A percentile compares a stretch with the other conserved stretches of the same genome.
These are phyloP conservation scores for Dusona sp. DNA, from an alignment of 2,888 invertebrate genomes.

Conservation along the genomic window DNA sequence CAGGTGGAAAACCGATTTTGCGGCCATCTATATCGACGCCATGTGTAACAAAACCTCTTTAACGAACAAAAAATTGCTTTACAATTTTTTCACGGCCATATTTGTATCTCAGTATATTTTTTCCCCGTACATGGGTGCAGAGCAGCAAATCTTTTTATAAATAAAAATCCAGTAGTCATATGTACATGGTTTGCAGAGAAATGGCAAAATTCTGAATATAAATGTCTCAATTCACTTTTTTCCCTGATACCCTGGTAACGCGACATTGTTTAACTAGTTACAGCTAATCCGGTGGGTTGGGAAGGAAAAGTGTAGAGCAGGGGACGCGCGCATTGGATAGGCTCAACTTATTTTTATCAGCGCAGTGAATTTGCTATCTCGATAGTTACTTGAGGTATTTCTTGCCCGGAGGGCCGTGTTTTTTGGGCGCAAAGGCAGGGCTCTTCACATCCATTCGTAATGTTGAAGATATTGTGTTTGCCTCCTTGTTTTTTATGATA, in stretches of 20 bases:
- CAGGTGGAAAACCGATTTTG: slow-evolving; percentile 22
- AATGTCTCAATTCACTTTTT: background rate
- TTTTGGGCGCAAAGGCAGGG: too few relatives aligned
- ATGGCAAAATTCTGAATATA: background rate
- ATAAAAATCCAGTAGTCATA: background rate
- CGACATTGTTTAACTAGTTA: background rate
- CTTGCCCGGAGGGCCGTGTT: too few relatives aligned
- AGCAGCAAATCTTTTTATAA: background rate
- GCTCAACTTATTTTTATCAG: too few relatives aligned
- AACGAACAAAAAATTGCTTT: background rate
- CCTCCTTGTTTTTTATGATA: too few relatives aligned
- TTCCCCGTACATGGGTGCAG: background rate
- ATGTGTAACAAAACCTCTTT: background rate
- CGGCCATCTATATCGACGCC: background rate
- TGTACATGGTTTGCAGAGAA: background rate
- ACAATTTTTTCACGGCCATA: background rate
- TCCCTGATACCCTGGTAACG: background rate
- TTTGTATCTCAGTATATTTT: background rate
- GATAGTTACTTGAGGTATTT: too few relatives aligned
- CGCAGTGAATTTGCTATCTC: too few relatives aligned
- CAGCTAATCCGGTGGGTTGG: too few relatives aligned
- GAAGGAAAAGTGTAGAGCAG: too few relatives aligned
- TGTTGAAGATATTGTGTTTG: too few relatives aligned
- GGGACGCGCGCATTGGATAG: too few relatives aligned
- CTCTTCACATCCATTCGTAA: too few relatives aligned